Evolutionary conservation across 2,888 invertebrate species (phyloP).

Genomic region (Coelinius sp.): DNA sequence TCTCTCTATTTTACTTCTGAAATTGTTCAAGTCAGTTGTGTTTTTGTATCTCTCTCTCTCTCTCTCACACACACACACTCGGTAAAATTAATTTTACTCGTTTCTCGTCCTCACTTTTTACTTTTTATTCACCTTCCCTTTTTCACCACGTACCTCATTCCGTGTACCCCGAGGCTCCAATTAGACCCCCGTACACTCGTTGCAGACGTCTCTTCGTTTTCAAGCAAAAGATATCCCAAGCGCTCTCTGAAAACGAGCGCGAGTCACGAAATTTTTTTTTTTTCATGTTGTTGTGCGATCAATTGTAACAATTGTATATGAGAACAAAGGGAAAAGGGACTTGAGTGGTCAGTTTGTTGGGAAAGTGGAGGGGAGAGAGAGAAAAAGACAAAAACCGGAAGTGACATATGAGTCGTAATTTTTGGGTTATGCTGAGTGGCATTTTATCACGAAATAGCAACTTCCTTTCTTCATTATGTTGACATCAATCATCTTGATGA

Average conservation of each 20-base stretch:
- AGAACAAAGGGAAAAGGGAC: background rate
- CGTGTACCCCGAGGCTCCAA: conserved; percentile 15
- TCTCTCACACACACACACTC: too few relatives aligned
- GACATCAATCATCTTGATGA: background rate
- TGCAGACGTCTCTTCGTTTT: background rate
- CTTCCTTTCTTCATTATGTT: background rate
- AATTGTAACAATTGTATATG: background rate
- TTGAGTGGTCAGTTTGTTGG: background rate
- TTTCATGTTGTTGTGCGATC: background rate
- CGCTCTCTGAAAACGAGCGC: background rate
- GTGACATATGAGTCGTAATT: background rate
- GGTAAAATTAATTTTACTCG: background rate
- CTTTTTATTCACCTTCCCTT: background rate
- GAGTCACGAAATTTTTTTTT: conserved; percentile 13
- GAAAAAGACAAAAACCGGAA: background rate
- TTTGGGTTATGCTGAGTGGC: background rate
- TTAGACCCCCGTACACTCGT: conserved; percentile 18
- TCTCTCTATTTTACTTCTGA: background rate
- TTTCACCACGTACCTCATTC: conserved; percentile 11
- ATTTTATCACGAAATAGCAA: background rate
- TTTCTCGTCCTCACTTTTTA: background rate
- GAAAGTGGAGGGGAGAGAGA: background rate
- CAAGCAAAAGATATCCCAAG: background rate
- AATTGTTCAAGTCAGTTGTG: conserved; percentile 5
- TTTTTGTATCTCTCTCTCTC: background rate